Evolutionary conservation across 2,888 invertebrate species (phyloP).

Genomic region (Papilio gigon): DNA sequence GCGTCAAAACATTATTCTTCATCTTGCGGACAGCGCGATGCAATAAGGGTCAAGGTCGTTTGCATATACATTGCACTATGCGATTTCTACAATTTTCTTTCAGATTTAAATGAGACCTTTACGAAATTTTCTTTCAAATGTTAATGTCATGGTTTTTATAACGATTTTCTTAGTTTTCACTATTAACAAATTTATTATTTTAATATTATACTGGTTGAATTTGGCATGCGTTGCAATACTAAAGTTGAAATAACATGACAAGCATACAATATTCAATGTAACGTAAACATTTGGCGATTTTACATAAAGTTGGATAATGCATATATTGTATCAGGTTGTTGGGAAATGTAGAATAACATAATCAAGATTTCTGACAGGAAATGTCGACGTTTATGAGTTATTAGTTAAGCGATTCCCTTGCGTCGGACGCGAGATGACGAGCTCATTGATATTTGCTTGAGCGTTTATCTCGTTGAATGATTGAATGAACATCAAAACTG

Average conservation of each 20-base stretch:
- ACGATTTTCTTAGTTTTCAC: neutral
- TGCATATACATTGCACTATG: conserved; percentile 70
- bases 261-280: too few species aligned
- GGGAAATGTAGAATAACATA: neutral
- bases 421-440: neutral
- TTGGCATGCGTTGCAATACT: neutral
- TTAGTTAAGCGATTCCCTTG: neutral
- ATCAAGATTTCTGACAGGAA: conserved; percentile 1
- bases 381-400: neutral
- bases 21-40: conserved; percentile 61
- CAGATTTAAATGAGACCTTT: neutral
- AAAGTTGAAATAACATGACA: neutral
- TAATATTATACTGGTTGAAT: neutral
- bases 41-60: conserved; percentile 74
- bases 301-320: neutral
- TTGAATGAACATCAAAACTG: neutral
- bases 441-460: neutral
- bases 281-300: neutral
- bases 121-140: neutral
- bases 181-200: neutral
- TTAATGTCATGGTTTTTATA: neutral
- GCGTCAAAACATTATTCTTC: conserved; percentile 63
- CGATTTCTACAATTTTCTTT: conserved; percentile 61
- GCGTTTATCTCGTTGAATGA: neutral
- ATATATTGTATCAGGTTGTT: neutral